Evolutionary conservation across 2,113 vertebrate genomes (phyloP).

Genomic region (Pagrus major): DNA sequence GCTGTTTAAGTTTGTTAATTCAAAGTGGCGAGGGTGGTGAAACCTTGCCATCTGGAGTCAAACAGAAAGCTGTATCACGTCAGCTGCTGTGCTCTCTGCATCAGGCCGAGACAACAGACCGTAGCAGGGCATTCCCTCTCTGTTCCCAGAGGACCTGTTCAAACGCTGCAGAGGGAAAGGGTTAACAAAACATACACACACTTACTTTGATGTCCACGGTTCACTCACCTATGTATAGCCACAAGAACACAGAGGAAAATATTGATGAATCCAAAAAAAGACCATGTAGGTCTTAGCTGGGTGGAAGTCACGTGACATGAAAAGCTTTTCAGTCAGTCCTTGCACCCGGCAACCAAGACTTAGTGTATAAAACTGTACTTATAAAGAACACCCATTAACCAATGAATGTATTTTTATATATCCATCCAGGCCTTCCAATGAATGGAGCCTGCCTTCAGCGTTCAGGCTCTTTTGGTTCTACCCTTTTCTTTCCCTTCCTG

Average conservation of each 20-base stretch:
- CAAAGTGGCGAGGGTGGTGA: neutral
- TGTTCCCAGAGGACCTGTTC: neutral
- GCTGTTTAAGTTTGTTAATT: neutral
- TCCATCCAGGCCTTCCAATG: too few relatives aligned
- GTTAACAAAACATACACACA: constrained; percentile 68
- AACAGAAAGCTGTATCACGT: neutral
- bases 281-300: neutral
- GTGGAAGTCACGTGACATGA: constrained; percentile 2
- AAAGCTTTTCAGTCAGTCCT: neutral
- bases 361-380: too few relatives aligned
- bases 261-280: constrained; percentile 36
- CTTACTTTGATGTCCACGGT: constrained; percentile 47
- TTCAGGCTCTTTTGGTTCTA: too few relatives aligned
- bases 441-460: too few relatives aligned
- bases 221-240: constrained; percentile 28
- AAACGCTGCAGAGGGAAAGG: constrained; percentile 59
- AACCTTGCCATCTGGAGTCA: neutral
- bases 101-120: neutral
- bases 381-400: too few relatives aligned
- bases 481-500: too few relatives aligned
- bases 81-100: neutral
- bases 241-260: constrained; percentile 24
- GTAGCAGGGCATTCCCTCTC: neutral
- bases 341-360: neutral
- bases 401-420: neutral